These are phyloP conservation scores for Morphnarchus princeps DNA, from an alignment of 2,113 vertebrate species.

Conservation along the genomic window DNA sequence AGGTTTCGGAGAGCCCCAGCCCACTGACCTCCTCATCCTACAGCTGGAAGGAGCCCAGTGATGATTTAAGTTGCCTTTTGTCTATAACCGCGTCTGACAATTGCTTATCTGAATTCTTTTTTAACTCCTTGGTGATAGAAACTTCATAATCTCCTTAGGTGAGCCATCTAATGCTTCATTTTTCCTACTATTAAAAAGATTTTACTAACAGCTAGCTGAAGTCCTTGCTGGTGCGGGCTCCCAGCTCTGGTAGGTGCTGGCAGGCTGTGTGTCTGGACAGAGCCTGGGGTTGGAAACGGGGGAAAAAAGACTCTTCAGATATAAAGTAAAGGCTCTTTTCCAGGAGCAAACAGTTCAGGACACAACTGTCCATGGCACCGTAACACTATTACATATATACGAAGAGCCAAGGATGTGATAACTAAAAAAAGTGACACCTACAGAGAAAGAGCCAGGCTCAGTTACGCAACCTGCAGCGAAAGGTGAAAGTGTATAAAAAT, in stretches of 20 bases:
- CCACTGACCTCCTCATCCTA: neutral
- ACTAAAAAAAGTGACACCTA: neutral
- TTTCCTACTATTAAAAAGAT: neutral
- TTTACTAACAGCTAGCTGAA: neutral
- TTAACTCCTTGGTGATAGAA: neutral
- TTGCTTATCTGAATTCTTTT: neutral
- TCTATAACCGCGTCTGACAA: neutral
- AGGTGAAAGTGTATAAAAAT: neutral
- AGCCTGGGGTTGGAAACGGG: neutral
- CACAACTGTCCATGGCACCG: rapidly evolving
- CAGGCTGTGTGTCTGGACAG: neutral
- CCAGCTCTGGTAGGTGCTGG: neutral
- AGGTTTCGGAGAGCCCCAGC: neutral
- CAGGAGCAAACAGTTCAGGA: neutral
- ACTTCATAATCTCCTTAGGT: neutral
- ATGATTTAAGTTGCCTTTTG: neutral
- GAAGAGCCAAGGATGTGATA: neutral
- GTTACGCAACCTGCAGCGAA: neutral
- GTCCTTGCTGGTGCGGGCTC: neutral
- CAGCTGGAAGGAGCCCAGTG: neutral
- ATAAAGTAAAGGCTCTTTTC: neutral
- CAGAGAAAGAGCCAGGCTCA: neutral
- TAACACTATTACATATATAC: neutral
- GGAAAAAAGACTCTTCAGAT: neutral
- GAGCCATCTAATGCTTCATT: neutral